These are phyloP conservation scores for Opisthograptis luteolata DNA, from an alignment of 2,888 invertebrate species.

Conservation along the genomic window DNA sequence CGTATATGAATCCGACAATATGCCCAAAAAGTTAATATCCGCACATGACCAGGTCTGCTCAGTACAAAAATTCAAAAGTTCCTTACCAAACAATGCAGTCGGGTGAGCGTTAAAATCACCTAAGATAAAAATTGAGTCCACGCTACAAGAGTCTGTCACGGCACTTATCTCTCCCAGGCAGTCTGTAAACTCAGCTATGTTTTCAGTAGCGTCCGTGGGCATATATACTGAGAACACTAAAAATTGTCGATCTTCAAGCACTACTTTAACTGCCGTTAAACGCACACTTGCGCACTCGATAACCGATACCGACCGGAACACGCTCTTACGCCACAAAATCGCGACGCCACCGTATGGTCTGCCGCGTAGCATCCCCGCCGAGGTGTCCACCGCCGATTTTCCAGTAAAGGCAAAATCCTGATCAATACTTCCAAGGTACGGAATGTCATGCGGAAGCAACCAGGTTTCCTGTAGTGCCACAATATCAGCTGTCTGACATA, in stretches of 20 bases:
- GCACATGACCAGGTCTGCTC: slow-evolving; percentile 37
- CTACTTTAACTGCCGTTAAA: slow-evolving; percentile 22
- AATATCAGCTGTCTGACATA: slow-evolving; percentile 30
- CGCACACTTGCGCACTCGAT: slow-evolving; percentile 31
- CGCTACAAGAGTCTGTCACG: slow-evolving; percentile 21
- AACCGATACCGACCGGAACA: slow-evolving; percentile 32
- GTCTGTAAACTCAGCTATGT: slow-evolving; percentile 35
- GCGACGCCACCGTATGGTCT: slow-evolving; percentile 33
- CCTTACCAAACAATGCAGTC: slow-evolving; percentile 33
- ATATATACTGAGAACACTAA: slow-evolving; percentile 38
- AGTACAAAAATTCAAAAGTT: slow-evolving; percentile 28
- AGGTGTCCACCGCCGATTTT: slow-evolving; percentile 39
- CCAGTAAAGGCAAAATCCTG: slow-evolving; percentile 34
- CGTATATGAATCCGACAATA: slow-evolving; percentile 25
- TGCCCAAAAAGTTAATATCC: slow-evolving; percentile 24
- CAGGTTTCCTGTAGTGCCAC: slow-evolving; percentile 40
- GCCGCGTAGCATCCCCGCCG: slow-evolving; percentile 31
- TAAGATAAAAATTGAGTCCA: slow-evolving; percentile 30
- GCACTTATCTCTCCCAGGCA: slow-evolving; percentile 30
- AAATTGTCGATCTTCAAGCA: slow-evolving; percentile 12
- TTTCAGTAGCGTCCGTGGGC: slow-evolving; percentile 36
- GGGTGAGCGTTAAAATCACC: too few species aligned
- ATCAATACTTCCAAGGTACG: slow-evolving; percentile 29
- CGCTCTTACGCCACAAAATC: slow-evolving; percentile 35
- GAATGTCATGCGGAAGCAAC: slow-evolving; percentile 37